Evolutionary conservation across 2,113 vertebrate species (phyloP).

Genomic region (Zosterops borbonicus): DNA sequence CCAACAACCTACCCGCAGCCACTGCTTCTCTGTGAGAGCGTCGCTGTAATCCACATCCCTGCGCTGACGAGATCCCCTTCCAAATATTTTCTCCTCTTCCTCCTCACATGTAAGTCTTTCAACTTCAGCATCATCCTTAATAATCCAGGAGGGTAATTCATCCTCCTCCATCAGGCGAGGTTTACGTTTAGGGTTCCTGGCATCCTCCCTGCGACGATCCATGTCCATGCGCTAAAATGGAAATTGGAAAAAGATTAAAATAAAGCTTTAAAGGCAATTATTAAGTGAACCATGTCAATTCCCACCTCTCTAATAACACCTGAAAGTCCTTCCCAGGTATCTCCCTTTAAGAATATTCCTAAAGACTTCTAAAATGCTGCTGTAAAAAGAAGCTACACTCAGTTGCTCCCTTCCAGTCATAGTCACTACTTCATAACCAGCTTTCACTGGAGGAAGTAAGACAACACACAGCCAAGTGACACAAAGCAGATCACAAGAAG

Average conservation of each 20-base stretch:
- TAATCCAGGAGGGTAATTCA: slow-evolving; percentile 95
- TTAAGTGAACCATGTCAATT: background rate
- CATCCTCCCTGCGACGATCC: slow-evolving; percentile 92
- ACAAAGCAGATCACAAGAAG: background rate
- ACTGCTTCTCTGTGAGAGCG: slow-evolving; percentile 95
- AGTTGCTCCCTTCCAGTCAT: background rate
- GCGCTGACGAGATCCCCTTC: slow-evolving; percentile 90
- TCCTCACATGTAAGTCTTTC: slow-evolving; percentile 95
- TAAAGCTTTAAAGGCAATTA: background rate
- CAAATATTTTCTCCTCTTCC: slow-evolving; percentile 97
- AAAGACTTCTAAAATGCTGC: background rate
- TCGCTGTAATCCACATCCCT: slow-evolving; percentile 98
- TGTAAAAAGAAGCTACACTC: background rate
- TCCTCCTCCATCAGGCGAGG: slow-evolving; percentile 97
- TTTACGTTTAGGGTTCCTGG: slow-evolving; percentile 92
- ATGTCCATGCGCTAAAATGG: slow-evolving; percentile 90
- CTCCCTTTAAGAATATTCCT: background rate
- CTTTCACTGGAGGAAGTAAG: background rate
- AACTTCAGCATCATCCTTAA: slow-evolving; percentile 97
- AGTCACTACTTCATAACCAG: background rate
- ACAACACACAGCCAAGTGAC: background rate
- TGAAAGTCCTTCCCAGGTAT: background rate
- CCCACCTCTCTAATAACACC: background rate
- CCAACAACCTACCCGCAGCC: slow-evolving; percentile 83
- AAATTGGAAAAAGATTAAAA: background rate